phyloP scores from a whole-genome alignment of 2,888 invertebrate species.

The Dione juno region DNA sequence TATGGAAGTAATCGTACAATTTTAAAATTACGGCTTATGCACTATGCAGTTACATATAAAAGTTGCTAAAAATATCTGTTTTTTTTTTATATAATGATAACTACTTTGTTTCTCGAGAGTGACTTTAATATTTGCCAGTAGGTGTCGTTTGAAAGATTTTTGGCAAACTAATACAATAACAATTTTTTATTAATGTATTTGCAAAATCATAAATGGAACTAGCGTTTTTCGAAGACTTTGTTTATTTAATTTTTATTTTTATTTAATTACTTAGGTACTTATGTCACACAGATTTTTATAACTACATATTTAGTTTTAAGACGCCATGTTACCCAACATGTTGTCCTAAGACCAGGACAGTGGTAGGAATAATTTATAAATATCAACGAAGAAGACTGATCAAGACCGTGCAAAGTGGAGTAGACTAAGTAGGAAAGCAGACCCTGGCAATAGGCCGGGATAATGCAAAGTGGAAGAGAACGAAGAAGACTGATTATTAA shows the following conservation, averaged over 20 bases:
- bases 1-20: too few species aligned
- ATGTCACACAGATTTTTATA: background rate
- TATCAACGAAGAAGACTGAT: too few species aligned
- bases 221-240: background rate
- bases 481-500: too few species aligned
- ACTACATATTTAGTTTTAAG: background rate
- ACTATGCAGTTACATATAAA: background rate
- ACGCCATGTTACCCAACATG: too few species aligned
- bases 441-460: too few species aligned
- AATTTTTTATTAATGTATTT: constrained; percentile 8
- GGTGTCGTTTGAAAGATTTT: constrained; percentile 23
- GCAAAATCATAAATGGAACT: background rate
- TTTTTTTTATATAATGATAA: constrained; percentile 2
- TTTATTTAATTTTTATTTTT: background rate
- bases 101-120: background rate
- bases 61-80: background rate
- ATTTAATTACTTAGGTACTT: background rate
- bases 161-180: constrained; percentile 19
- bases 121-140: constrained; percentile 11
- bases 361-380: too few species aligned
- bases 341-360: too few species aligned
- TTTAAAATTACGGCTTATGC: too few species aligned
- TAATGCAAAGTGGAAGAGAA: too few species aligned
- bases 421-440: too few species aligned
- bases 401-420: too few species aligned